Evolutionary conservation across 2,113 vertebrate genomes (phyloP).

Genomic region (Lethenteron reissneri): DNA sequence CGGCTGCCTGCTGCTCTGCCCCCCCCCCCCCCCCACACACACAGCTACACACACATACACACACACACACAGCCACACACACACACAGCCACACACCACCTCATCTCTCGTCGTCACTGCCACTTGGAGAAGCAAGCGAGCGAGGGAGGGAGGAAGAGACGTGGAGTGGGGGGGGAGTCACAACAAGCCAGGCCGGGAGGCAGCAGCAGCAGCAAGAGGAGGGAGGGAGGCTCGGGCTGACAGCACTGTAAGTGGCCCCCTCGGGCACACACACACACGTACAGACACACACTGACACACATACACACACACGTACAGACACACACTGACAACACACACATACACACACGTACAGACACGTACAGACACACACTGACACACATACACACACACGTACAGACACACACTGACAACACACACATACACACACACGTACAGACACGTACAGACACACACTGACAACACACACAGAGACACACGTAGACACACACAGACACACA

Average conservation of each 20-base stretch:
- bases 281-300: neutral
- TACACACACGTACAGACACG: neutral
- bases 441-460: neutral
- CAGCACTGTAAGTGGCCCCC: neutral
- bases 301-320: neutral
- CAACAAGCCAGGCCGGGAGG: too few species aligned
- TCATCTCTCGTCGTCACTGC: neutral
- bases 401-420: neutral
- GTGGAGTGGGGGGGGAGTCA: too few species aligned
- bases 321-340: neutral
- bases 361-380: neutral
- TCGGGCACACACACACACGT: neutral
- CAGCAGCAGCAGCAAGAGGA: neutral
- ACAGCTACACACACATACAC: neutral
- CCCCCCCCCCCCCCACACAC: neutral
- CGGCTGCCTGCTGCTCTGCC: too few species aligned
- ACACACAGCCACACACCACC: neutral
- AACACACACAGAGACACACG: neutral
- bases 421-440: neutral
- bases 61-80: neutral
- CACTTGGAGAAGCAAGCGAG: neutral
- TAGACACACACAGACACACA: neutral
- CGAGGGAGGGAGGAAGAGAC: neutral
- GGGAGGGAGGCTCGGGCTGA: neutral
- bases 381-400: neutral